Evolutionary conservation across 30 jellyfish, hydroid and myxozoan genomes (phyloP).

Genomic region (Cassiopea xamachana): DNA sequence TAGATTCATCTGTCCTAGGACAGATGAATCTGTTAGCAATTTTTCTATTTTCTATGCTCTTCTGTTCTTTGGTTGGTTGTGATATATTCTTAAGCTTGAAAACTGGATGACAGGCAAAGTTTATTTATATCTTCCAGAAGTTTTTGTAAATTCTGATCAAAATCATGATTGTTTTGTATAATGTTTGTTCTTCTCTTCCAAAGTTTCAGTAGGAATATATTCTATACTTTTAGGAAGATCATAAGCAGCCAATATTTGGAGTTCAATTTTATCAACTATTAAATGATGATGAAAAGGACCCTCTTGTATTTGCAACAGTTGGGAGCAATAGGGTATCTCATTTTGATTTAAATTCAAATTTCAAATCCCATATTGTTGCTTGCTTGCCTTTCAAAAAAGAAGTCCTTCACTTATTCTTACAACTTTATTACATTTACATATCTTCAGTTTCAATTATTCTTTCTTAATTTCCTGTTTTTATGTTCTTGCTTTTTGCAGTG

Average conservation of each 20-base stretch:
- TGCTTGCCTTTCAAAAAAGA: not conserved
- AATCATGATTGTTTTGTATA: too few species aligned
- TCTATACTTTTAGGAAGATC: constrained; percentile 83
- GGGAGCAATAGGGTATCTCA: constrained; percentile 91
- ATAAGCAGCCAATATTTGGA: constrained; percentile 98
- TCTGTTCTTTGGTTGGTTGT: too few species aligned
- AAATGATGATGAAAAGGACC: constrained; percentile 84
- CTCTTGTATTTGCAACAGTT: constrained; percentile 95
- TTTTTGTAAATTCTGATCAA: too few species aligned
- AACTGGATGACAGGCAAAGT: too few species aligned
- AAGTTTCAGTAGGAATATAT: not conserved
- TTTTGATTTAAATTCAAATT: too few species aligned
- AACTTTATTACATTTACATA: not conserved
- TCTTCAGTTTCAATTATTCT: not conserved
- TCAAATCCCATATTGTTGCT: too few species aligned
- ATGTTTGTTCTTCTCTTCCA: not conserved
- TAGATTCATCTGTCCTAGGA: too few species aligned
- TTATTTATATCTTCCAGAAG: too few species aligned
- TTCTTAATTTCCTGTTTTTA: not conserved
- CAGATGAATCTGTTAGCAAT: too few species aligned
- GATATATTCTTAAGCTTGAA: too few species aligned
- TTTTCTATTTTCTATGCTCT: too few species aligned
- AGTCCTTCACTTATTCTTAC: not conserved
- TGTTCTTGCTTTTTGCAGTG: not conserved
- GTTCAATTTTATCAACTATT: constrained; percentile 82